phyloP scores from a whole-genome alignment of 2,113 vertebrate species.

The Boulengeromyrus knoepffleri region DNA sequence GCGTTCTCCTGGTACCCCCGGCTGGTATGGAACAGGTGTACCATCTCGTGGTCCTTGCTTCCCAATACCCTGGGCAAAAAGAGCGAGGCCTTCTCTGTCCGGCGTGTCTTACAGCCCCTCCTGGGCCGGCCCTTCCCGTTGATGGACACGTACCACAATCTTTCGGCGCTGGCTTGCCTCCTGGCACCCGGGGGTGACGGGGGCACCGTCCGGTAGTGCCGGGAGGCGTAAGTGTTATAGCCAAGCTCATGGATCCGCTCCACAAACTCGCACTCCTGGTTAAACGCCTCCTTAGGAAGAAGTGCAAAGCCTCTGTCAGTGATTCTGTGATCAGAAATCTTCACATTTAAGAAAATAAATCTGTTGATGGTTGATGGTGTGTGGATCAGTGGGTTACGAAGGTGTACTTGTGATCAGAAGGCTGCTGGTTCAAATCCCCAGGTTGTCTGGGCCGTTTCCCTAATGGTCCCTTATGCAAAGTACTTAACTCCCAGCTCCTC shows the following conservation, averaged over 20 bases:
- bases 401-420: background rate
- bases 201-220: slow-evolving; percentile 71
- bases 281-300: slow-evolving; percentile 74
- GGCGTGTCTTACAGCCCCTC: slow-evolving; percentile 83
- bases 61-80: slow-evolving; percentile 89
- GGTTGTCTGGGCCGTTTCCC: too few species aligned
- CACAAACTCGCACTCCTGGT: slow-evolving; percentile 86
- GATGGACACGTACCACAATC: slow-evolving; percentile 91
- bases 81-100: slow-evolving; percentile 93
- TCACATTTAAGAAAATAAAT: background rate
- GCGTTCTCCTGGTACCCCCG: slow-evolving; percentile 46
- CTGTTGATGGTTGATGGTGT: background rate
- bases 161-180: slow-evolving; percentile 66
- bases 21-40: slow-evolving; percentile 52
- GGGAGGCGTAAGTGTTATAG: slow-evolving; percentile 90
- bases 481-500: too few species aligned
- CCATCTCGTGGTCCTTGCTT: slow-evolving; percentile 84
- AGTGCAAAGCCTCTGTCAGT: background rate
- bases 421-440: background rate
- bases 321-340: background rate
- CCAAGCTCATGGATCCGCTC: slow-evolving; percentile 91
- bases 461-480: too few species aligned
- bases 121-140: slow-evolving; percentile 93
- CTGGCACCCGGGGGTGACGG: slow-evolving; percentile 39
- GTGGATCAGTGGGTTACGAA: background rate